phyloP scores from a whole-genome alignment of 2,113 vertebrate species.

The Chaetorhynchus papuensis region DNA sequence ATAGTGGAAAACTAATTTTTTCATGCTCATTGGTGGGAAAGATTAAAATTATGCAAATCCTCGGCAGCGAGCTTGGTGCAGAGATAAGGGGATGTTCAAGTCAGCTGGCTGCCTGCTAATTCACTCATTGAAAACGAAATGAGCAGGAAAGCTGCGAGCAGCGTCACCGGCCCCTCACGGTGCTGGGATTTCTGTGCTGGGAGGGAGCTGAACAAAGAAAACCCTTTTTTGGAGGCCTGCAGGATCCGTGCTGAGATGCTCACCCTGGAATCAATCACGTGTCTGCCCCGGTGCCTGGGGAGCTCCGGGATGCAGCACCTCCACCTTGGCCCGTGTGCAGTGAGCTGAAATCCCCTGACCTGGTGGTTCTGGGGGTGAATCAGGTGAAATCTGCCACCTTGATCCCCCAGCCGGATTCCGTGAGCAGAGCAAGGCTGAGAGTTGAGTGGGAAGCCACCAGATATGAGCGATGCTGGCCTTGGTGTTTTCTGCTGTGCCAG shows the following conservation, averaged over 20 bases:
- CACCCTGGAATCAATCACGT: fast-evolving
- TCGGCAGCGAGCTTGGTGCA: slow-evolving; percentile 35
- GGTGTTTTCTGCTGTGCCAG: background rate
- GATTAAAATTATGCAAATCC: slow-evolving; percentile 75
- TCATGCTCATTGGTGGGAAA: slow-evolving; percentile 70
- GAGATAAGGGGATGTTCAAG: slow-evolving; percentile 68
- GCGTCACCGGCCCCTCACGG: background rate
- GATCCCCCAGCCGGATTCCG: fast-evolving
- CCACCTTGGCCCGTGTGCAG: background rate
- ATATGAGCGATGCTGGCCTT: fast-evolving
- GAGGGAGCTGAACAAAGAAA: slow-evolving; percentile 12
- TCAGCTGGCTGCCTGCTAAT: slow-evolving; percentile 67
- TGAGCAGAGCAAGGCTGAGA: background rate
- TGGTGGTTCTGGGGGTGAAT: background rate
- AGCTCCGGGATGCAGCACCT: background rate
- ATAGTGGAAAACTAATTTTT: slow-evolving; percentile 66
- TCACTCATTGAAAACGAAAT: slow-evolving; percentile 41
- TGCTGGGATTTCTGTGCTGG: background rate
- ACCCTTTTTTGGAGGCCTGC: background rate
- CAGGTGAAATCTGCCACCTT: background rate
- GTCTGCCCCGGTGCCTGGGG: background rate
- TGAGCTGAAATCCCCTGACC: fast-evolving
- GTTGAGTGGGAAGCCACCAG: background rate
- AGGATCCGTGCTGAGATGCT: background rate
- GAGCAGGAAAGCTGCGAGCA: slow-evolving; percentile 23